phyloP scores from a whole-genome alignment of 2,113 vertebrate species.

The Cinclus cinclus region DNA sequence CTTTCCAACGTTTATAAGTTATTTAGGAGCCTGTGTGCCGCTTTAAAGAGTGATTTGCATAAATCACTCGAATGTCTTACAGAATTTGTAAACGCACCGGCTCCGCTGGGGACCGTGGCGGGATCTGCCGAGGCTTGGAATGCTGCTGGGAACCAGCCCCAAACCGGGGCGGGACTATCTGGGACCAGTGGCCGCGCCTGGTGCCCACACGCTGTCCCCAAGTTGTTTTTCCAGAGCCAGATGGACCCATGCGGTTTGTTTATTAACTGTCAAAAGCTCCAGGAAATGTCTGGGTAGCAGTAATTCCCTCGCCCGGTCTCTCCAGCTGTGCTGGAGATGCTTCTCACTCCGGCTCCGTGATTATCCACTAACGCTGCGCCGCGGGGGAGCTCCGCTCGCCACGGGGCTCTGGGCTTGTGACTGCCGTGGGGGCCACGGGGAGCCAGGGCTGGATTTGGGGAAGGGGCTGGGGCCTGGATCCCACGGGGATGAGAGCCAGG shows the following conservation, averaged over 20 bases:
- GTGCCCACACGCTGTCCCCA: neutral
- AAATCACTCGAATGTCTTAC: neutral
- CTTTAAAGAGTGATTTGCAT: neutral
- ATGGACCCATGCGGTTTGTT: neutral
- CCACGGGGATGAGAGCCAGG: no score
- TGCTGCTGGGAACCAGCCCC: neutral
- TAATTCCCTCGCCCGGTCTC: neutral
- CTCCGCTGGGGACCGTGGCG: accelerated
- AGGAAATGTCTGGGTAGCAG: slow-evolving; percentile 15
- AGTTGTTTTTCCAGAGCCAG: slow-evolving; percentile 11
- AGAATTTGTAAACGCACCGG: neutral
- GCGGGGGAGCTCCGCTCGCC: neutral
- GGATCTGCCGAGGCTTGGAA: accelerated
- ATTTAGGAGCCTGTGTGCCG: neutral
- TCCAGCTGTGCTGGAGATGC: slow-evolving; percentile 38
- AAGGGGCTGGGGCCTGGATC: neutral
- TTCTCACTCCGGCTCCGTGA: slow-evolving; percentile 37
- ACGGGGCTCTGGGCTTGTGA: neutral
- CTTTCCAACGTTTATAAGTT: neutral
- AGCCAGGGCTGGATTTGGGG: accelerated
- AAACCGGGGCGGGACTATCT: accelerated
- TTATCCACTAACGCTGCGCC: slow-evolving; percentile 19
- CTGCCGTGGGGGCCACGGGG: neutral
- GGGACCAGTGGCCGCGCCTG: neutral
- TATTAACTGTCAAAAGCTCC: neutral